Evolutionary conservation across 2,797 vertebrate species (phyloP).

Genomic region (Pteronotus mesoamericanus): DNA sequence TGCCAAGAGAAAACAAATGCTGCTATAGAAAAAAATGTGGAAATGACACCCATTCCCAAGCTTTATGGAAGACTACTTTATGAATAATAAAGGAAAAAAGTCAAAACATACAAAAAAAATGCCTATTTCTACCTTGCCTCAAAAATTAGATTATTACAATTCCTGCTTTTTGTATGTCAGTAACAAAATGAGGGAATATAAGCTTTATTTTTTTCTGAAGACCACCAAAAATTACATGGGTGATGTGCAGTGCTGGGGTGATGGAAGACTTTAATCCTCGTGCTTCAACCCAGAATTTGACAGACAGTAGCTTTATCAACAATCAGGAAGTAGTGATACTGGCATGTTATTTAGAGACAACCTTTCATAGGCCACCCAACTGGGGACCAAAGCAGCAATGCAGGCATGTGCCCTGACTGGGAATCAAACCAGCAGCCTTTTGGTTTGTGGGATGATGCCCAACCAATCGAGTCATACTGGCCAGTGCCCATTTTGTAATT

Average conservation of each 20-base stretch:
- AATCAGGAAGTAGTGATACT: background rate
- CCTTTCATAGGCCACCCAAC: background rate
- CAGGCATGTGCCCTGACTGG: background rate
- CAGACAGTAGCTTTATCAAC: background rate
- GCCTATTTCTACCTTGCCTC: background rate
- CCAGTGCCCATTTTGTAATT: background rate
- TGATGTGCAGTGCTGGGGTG: background rate
- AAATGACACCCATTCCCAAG: background rate
- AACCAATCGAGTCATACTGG: background rate
- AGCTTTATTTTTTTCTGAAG: background rate
- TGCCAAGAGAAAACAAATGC: background rate
- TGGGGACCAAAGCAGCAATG: background rate
- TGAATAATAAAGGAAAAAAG: background rate
- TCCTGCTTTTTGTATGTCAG: background rate
- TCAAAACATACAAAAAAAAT: background rate
- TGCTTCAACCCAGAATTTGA: background rate
- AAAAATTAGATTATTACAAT: conserved; percentile 12
- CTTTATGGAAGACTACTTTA: background rate
- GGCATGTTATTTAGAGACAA: background rate
- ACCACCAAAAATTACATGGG: background rate
- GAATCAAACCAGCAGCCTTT: background rate
- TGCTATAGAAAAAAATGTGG: background rate
- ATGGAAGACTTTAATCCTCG: background rate
- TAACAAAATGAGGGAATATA: background rate
- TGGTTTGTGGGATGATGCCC: background rate